phyloP scores from a whole-genome alignment of 2,797 vertebrate species.

The Myotis myotis region DNA sequence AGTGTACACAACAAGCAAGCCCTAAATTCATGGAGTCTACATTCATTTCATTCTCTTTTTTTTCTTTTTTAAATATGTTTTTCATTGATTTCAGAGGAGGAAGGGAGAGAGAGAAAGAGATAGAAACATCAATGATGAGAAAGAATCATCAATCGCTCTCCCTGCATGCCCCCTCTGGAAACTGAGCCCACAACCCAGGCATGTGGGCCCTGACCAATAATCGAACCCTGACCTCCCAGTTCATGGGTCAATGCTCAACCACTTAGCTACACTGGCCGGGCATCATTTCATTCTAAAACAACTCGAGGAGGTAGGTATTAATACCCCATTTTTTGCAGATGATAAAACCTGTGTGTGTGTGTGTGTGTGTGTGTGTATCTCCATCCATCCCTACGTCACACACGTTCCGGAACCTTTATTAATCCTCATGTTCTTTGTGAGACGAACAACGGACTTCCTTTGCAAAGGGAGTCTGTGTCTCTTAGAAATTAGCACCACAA shows the following conservation, averaged over 20 bases:
- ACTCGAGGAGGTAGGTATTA: neutral
- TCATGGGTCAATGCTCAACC: too few species aligned
- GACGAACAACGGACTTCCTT: neutral
- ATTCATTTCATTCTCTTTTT: neutral
- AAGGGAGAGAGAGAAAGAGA: too few species aligned
- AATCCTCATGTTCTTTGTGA: neutral
- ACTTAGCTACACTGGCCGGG: too few species aligned
- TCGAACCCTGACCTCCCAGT: too few species aligned
- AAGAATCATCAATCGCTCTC: too few species aligned
- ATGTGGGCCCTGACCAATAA: too few species aligned
- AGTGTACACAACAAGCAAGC: neutral
- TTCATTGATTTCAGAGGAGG: too few species aligned
- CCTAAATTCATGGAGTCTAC: neutral
- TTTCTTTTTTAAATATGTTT: too few species aligned
- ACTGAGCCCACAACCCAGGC: too few species aligned
- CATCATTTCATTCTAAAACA: neutral
- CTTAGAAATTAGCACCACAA: slow-evolving; percentile 61
- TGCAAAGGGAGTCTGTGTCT: slow-evolving; percentile 32
- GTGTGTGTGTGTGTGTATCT: neutral
- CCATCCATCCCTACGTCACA: neutral
- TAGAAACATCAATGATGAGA: too few species aligned
- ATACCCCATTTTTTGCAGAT: neutral
- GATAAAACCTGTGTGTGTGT: neutral
- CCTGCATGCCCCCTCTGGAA: too few species aligned
- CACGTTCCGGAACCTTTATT: neutral